Conservation (phyloP, 2,113 vertebrate genomes). For the Eidolon helvum region DNA sequence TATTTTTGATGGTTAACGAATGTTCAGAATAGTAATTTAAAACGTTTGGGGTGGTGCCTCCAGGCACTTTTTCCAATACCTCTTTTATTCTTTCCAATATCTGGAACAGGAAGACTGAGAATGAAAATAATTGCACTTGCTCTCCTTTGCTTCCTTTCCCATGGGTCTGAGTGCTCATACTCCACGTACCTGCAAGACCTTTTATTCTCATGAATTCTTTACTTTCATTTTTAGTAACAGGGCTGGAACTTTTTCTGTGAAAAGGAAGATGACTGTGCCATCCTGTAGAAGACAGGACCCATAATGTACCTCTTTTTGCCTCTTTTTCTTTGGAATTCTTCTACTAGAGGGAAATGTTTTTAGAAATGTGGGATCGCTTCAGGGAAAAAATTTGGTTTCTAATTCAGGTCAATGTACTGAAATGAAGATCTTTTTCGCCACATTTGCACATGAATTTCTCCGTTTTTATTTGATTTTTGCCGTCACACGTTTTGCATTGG, state of each 20-base stretch:
- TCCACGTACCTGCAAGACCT: not conserved
- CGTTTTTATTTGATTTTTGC: constrained; percentile 30
- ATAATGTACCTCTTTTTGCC: not conserved
- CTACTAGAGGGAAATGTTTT: not conserved
- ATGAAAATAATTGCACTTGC: not conserved
- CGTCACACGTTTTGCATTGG: not conserved
- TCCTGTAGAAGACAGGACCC: not conserved
- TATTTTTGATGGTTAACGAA: constrained; percentile 65
- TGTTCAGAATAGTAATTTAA: constrained; percentile 42
- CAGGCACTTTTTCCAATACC: constrained; percentile 33
- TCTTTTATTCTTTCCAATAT: constrained; percentile 52
- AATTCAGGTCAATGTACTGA: not conserved
- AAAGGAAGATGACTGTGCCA: not conserved
- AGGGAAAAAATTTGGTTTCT: not conserved
- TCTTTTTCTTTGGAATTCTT: not conserved
- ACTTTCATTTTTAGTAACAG: not conserved
- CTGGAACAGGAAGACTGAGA: constrained; percentile 5
- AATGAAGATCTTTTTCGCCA: not conserved
- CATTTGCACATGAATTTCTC: not conserved
- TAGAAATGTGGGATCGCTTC: not conserved
- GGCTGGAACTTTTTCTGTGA: not conserved
- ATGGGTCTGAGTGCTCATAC: not conserved
- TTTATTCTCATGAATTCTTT: not conserved
- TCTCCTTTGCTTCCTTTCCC: not conserved
- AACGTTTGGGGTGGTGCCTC: constrained; percentile 58